phyloP scores from a whole-genome alignment of 1,140 invertebrate species.

The Polypedilum pembai region DNA sequence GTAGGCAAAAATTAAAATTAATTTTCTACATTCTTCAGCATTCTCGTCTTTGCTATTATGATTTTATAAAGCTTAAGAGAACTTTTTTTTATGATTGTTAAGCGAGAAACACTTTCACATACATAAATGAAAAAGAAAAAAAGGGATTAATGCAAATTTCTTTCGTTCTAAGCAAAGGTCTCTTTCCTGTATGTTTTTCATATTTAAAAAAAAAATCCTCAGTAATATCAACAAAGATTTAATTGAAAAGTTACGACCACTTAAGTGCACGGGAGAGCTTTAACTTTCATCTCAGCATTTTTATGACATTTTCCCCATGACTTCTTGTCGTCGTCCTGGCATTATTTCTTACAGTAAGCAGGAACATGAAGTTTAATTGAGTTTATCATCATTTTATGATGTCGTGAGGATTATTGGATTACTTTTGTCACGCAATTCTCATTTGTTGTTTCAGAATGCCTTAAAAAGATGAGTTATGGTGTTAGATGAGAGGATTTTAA shows the following conservation, averaged over 20 bases:
- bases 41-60: too few species aligned
- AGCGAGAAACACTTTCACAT: too few species aligned
- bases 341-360: background rate
- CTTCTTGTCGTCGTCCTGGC: background rate
- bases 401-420: conserved; percentile 17
- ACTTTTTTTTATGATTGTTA: too few species aligned
- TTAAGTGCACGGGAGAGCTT: background rate
- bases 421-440: conserved; percentile 16
- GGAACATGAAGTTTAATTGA: conserved; percentile 6
- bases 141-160: too few species aligned
- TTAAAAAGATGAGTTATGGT: background rate
- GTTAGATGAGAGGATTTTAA: background rate
- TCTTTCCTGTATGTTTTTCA: background rate
- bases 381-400: conserved; percentile 19
- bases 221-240: conserved; percentile 16
- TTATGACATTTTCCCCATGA: conserved; percentile 12
- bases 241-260: conserved; percentile 17
- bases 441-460: background rate
- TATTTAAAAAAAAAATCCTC: background rate
- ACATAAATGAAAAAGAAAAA: too few species aligned
- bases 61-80: too few species aligned
- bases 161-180: too few species aligned
- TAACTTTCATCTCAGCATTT: background rate
- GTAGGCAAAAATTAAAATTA: too few species aligned
- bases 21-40: too few species aligned